Percentiles rank a stretch among this genome's conserved stretches.
Evolutionary conservation across 1,140 invertebrate genomes (phyloP).

Genomic region (Cotesia chilonis): DNA sequence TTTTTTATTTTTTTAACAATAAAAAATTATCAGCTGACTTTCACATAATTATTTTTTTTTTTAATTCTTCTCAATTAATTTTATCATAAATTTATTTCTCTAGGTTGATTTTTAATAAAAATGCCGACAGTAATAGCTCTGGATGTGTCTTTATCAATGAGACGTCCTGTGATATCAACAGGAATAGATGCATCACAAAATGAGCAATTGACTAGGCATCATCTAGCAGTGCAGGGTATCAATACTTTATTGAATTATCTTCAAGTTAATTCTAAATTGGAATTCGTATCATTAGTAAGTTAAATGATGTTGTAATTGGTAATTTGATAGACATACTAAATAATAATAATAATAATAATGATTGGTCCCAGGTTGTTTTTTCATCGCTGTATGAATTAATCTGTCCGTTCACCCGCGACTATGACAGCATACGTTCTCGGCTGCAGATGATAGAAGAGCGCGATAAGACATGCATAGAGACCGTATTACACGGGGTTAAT

Average conservation of each 20-base stretch:
- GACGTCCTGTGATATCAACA: constrained; percentile 70
- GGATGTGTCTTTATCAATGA: constrained; percentile 83
- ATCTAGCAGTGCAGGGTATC: constrained; percentile 85
- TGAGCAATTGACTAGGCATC: constrained; percentile 69
- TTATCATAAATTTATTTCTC: background rate
- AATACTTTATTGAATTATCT: constrained; percentile 87
- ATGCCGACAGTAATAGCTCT: constrained; percentile 85
- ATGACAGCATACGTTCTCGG: constrained; percentile 78
- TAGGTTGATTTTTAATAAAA: constrained; percentile 46
- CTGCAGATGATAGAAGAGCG: constrained; percentile 79
- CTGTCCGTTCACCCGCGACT: constrained; percentile 85
- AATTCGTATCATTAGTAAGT: constrained; percentile 88
- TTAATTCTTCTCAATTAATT: too few species aligned
- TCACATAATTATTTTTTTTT: too few species aligned
- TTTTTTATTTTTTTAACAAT: too few species aligned
- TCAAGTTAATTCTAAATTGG: constrained; percentile 81
- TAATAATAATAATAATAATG: background rate
- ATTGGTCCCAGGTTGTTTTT: constrained; percentile 72
- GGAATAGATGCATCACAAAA: constrained; percentile 59
- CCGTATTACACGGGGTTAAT: constrained; percentile 78
- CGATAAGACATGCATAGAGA: constrained; percentile 85
- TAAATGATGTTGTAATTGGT: background rate
- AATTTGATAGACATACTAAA: too few species aligned
- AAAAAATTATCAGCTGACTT: too few species aligned
- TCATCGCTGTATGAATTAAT: constrained; percentile 83